Base-by-base conservation (phyloP, 2,888 invertebrate genomes). In the Fabriciana adippe region DNA sequence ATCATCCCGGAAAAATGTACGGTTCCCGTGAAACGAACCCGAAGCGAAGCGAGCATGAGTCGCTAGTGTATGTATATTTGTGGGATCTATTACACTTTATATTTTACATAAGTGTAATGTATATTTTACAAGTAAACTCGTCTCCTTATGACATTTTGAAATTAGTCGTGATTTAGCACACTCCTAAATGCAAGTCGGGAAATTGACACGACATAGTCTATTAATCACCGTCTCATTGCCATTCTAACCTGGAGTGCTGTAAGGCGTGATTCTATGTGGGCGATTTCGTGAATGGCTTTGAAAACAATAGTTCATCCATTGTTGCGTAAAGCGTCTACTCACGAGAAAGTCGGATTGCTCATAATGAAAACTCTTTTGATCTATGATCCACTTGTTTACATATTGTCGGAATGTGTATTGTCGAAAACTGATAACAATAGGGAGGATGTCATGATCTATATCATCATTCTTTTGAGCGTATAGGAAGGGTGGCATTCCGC, bases 401-500 rank as follows among this genome's bases (percentile, higher is more conserved):
- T 53, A 61, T 56, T 65, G 67, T 62, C 55, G 47, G 18, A 61
- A 61, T 66, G 16, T 59, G 59, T 64, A 48, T 61, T 67, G 67
- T 64, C 56, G 56, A 59, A 67, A 67, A 41, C 57, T 67, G 72
- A 75, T 75, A 74, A 76, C 81, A 81, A 80, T 77, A 76, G 72
- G 74, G 71, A 62, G 66, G 68, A 76, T 80, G 73, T 45, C 57
- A 62, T 65, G 65, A 48, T 73, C 70, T 73, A 74, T 78, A 75
- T 78, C 72, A 76, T 75, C 75, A 76, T 78, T 81, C 81, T 76
- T 78, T 78, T 73, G 73, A 80, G 76, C 75, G 73, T 73, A 60
- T 55, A 75, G 78, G 83, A 83, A 81, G 81, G 80, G 78, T 83
- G 82, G 83, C 82, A 80, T 83, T 82, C 82, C 81, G 86, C 82